Conservation (phyloP, 2,113 vertebrate genomes). For the Microcebus lehilahytsara region DNA sequence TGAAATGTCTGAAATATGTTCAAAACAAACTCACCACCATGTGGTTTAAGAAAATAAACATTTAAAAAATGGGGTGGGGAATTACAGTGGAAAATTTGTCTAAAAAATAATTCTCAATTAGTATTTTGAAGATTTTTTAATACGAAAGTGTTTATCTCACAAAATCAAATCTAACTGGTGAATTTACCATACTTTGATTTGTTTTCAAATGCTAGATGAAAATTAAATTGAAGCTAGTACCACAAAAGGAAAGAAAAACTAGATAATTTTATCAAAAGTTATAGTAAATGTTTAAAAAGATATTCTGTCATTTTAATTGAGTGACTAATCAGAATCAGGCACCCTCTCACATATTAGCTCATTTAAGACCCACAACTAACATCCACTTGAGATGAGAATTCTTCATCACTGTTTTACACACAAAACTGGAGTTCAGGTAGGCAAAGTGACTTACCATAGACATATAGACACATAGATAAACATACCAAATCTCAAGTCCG, state of each 20-base stretch:
- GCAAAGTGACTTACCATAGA: neutral
- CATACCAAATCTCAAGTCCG: neutral
- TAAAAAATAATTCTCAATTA: neutral
- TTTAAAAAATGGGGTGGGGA: neutral
- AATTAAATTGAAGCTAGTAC: neutral
- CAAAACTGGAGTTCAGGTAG: neutral
- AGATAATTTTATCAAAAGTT: neutral
- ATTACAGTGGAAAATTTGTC: neutral
- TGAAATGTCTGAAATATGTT: neutral
- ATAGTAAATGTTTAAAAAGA: neutral
- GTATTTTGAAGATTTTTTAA: neutral
- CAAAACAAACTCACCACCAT: neutral
- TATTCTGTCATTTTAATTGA: neutral
- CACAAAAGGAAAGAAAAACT: neutral
- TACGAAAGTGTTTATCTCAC: neutral
- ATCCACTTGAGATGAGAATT: neutral
- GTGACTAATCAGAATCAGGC: neutral
- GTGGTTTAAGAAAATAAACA: slow-evolving; percentile 28
- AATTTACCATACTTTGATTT: neutral
- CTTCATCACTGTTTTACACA: neutral
- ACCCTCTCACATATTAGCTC: neutral
- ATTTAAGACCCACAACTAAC: neutral
- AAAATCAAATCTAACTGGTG: neutral
- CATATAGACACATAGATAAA: neutral
- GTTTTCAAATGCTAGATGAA: neutral